Conservation (phyloP, 2,113 vertebrate species). For the Puma concolor region DNA sequence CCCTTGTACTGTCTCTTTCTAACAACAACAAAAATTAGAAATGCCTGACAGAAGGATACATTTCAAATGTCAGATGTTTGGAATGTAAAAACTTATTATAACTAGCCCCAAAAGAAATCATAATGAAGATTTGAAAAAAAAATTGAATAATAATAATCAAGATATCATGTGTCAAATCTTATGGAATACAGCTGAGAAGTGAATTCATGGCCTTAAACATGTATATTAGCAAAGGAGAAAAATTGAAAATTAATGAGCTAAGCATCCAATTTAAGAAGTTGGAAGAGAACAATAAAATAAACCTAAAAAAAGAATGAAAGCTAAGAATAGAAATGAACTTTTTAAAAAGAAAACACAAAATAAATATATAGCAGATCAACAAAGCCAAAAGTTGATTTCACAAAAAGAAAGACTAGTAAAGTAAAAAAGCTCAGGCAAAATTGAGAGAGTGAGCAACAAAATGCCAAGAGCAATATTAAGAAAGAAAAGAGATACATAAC, state of each 20-base stretch:
- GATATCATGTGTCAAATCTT: neutral
- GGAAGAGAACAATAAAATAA: slow-evolving; percentile 18
- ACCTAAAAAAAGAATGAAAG: neutral
- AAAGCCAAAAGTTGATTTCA: neutral
- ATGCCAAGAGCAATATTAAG: neutral
- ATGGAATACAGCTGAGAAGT: neutral
- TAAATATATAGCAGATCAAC: neutral
- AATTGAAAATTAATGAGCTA: neutral
- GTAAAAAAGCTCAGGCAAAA: neutral
- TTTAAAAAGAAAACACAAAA: neutral
- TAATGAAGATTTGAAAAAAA: neutral
- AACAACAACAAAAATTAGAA: neutral
- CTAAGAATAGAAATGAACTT: neutral
- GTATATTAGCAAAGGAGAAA: neutral
- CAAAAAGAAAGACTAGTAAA: neutral
- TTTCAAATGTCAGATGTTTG: neutral
- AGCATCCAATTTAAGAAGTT: neutral
- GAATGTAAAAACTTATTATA: neutral
- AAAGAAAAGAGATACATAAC: neutral
- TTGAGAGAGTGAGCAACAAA: neutral
- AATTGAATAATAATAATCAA: neutral
- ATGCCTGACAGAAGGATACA: neutral
- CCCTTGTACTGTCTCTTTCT: too few relatives aligned
- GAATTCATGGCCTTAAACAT: neutral
- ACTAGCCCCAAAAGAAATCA: neutral